Conservation (phyloP, 2,888 invertebrate genomes). For the Leucania comma region DNA sequence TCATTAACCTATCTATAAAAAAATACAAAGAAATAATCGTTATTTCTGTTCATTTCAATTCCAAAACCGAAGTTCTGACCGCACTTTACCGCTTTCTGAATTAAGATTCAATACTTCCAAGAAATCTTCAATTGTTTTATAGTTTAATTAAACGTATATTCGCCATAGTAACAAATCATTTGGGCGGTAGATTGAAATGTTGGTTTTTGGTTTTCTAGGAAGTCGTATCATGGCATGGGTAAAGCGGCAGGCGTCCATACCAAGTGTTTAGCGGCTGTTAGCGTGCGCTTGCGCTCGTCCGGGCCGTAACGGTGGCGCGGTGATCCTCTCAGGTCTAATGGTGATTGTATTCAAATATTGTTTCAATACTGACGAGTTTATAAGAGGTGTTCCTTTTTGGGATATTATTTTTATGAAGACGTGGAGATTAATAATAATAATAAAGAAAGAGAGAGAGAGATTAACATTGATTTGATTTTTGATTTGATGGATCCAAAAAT, state of each 20-base stretch:
- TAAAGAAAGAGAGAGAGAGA: neutral
- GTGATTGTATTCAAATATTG: slow-evolving; percentile 77
- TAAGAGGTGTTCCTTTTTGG: slow-evolving; percentile 63
- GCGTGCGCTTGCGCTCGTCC: slow-evolving; percentile 44
- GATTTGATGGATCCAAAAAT: neutral
- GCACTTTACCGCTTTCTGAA: slow-evolving; percentile 34
- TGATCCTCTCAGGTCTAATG: slow-evolving; percentile 63
- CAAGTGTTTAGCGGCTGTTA: slow-evolving; percentile 38
- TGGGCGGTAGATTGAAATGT: slow-evolving; percentile 73
- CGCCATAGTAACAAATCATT: slow-evolving; percentile 74
- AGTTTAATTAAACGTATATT: slow-evolving; percentile 63
- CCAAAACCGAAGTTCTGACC: slow-evolving; percentile 30
- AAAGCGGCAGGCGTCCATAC: slow-evolving; percentile 59
- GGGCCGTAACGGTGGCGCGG: slow-evolving; percentile 61
- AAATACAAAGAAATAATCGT: neutral
- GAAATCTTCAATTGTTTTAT: slow-evolving; percentile 33
- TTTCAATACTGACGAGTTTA: slow-evolving; percentile 55
- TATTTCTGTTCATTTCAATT: slow-evolving; percentile 39
- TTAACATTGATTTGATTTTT: neutral
- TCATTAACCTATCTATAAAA: neutral
- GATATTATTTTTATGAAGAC: neutral
- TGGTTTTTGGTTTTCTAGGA: slow-evolving; percentile 72
- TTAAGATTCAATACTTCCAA: slow-evolving; percentile 44
- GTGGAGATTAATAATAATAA: too few species aligned
- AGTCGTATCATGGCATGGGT: slow-evolving; percentile 70